Conservation (phyloP, 2,113 vertebrate species). For the Melanocharis versteri region DNA sequence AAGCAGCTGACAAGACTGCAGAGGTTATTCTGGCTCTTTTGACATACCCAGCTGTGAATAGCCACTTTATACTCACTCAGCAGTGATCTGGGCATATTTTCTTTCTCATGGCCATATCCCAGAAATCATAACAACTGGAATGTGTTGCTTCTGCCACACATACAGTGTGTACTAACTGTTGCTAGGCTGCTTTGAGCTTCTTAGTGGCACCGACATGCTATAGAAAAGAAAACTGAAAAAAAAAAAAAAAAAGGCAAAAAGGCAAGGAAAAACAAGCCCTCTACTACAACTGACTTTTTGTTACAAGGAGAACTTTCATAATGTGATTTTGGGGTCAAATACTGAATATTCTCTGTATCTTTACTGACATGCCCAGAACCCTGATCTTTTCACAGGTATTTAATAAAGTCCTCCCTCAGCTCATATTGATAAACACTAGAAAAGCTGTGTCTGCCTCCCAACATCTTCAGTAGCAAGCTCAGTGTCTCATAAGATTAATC, state of each 20-base stretch:
- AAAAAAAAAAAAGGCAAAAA: too few relatives aligned
- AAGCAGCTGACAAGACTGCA: background rate
- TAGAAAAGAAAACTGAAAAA: background rate
- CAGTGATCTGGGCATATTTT: background rate
- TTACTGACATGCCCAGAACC: background rate
- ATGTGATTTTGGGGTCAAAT: background rate
- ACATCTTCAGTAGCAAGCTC: background rate
- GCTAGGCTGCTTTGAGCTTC: constrained; percentile 1
- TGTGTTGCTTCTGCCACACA: background rate
- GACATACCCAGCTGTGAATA: background rate
- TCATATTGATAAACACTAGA: background rate
- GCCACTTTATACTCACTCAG: background rate
- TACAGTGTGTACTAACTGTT: background rate
- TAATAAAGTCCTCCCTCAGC: background rate
- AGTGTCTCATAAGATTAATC: background rate
- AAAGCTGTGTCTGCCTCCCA: background rate
- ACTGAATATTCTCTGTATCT: background rate
- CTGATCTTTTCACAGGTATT: background rate
- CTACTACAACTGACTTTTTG: background rate
- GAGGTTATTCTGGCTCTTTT: background rate
- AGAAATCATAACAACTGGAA: constrained; percentile 6
- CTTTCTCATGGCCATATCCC: background rate
- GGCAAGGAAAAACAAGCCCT: background rate
- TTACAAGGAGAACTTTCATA: background rate
- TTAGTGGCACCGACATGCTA: background rate